Evolutionary conservation across 1,140 invertebrate species (phyloP), one percentile per base, ranked within the genome.

Genomic region (Pogonomyrmex barbatus): DNA sequence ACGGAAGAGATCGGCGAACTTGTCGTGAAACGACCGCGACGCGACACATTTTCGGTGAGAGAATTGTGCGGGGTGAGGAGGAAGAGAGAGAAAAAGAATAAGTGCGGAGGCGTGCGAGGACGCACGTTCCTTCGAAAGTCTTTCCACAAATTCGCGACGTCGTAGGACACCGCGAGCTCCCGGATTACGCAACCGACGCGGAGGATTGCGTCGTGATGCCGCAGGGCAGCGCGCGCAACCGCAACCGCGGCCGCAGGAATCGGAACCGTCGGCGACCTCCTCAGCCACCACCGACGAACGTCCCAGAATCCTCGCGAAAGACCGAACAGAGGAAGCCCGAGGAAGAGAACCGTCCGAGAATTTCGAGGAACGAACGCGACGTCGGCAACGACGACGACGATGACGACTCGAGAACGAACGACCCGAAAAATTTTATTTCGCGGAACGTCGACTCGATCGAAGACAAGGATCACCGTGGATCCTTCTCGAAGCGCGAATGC

Each of bases 171-270:
- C 14, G 10, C 87, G 82, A 90, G 73, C 63, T 71, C 58, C 86
- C 82, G 81, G 92, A 88, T 71, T 92, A 93, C 92, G 71, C 84
- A 14, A 92, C 91, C 30, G 93, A 93, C 86, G 68, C 60, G 36
- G 90, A 93, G 84, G 91, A 91, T 33, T 56, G 36, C 36, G 3
- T 30, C 58, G 90, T 17, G 52, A 94, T 94, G 93, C 92, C 93
- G n/a, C 90, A 93, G 47, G 88, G 88, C 4, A 83, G 33, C 62
- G 83, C 89, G 54, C 91, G 91, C 2, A 88, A 77, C 54, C 91
- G 93, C 30, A 89, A 89, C 71, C 91, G 91, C 8, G 86, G 76
- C 56, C 91, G 93, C n/a, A 91, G 91, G 73, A 92, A 93, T 79
- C 93, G 92, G 36, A 78, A 83, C 12, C 91, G 89, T 36, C 89